Conservation (phyloP, 1,140 invertebrate genomes). For the Subanguina moxae region DNA sequence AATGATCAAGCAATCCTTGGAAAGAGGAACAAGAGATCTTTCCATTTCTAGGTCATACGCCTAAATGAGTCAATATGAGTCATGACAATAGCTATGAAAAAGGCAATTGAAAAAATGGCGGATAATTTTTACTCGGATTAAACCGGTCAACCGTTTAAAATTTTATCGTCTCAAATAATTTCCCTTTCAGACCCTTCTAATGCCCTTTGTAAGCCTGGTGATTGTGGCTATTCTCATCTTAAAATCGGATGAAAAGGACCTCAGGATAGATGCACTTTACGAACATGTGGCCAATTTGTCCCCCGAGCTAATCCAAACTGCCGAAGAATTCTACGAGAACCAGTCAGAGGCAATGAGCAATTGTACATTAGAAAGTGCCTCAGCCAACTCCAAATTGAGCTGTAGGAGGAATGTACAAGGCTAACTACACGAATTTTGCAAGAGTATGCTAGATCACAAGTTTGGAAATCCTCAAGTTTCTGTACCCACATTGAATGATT, state of each 20-base stretch:
- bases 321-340: neutral
- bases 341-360: neutral
- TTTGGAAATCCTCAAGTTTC: too few relatives aligned
- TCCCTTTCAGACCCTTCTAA: constrained; percentile 17
- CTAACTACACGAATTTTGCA: neutral
- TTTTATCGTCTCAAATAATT: too few relatives aligned
- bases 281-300: constrained; percentile 10
- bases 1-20: too few relatives aligned
- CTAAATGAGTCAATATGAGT: too few relatives aligned
- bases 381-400: neutral
- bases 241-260: neutral
- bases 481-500: too few relatives aligned
- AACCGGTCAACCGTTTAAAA: too few relatives aligned
- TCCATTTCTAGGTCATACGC: too few relatives aligned
- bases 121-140: too few relatives aligned
- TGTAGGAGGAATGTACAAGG: neutral
- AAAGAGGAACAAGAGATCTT: too few relatives aligned
- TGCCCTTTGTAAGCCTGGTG: constrained; percentile 18
- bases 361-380: neutral
- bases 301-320: neutral
- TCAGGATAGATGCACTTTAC: constrained; percentile 10
- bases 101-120: too few relatives aligned
- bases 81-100: too few relatives aligned
- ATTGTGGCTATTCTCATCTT: constrained; percentile 11
- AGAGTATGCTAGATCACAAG: neutral